Evolutionary conservation across 1,140 invertebrate species (phyloP).

Genomic region (Nebria ingens): DNA sequence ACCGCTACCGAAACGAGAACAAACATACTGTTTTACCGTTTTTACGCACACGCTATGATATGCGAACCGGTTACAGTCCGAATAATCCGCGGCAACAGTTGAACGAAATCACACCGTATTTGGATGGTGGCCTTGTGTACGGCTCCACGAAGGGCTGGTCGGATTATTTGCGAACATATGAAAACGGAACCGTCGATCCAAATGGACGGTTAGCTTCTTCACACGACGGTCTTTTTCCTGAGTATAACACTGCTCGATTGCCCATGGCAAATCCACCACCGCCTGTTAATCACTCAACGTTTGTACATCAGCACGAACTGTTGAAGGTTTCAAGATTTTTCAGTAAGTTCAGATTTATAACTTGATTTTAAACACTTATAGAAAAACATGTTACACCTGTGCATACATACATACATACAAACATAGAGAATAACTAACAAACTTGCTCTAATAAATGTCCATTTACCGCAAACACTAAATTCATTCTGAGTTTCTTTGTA

Average conservation of each 20-base stretch:
- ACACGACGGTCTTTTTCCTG: constrained; percentile 39
- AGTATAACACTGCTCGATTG: constrained; percentile 38
- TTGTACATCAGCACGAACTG: constrained; percentile 32
- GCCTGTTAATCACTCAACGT: constrained; percentile 38
- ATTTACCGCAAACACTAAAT: no score
- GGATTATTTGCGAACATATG: constrained; percentile 40
- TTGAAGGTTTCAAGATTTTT: constrained; percentile 42
- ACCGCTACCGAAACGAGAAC: constrained; percentile 27
- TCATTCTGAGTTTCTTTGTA: no score
- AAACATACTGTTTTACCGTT: constrained; percentile 37
- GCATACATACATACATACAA: no score
- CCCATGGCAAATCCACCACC: constrained; percentile 51
- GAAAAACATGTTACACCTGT: no score
- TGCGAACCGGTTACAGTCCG: constrained; percentile 38
- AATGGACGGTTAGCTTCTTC: constrained; percentile 36
- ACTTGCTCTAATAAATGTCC: constrained; percentile 60
- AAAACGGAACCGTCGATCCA: constrained; percentile 36
- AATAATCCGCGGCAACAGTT: constrained; percentile 48
- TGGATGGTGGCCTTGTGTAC: constrained; percentile 51
- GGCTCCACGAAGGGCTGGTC: constrained; percentile 48
- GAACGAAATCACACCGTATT: constrained; percentile 50
- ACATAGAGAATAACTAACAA: no score
- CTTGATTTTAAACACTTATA: no score
- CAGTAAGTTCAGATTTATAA: constrained; percentile 41
- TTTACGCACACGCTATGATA: constrained; percentile 40